These are phyloP conservation scores for Menura novaehollandiae DNA, from an alignment of 2,113 vertebrate species.

Conservation along the genomic window DNA sequence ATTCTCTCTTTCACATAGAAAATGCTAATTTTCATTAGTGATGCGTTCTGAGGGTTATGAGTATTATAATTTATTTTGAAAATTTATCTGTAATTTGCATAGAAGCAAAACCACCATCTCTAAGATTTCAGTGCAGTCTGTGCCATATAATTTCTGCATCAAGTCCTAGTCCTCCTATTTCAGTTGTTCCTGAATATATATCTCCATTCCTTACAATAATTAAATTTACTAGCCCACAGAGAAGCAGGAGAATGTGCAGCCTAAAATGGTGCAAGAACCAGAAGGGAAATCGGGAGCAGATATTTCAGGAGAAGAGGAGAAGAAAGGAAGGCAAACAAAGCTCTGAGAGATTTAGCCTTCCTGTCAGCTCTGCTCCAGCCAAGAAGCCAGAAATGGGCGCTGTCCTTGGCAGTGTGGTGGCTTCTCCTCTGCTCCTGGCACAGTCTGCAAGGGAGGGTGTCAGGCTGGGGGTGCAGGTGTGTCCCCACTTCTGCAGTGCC, in stretches of 20 bases:
- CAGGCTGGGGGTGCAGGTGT: rapidly evolving
- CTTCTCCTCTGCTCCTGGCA: neutral
- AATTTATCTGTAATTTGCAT: neutral
- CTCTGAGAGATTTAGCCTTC: neutral
- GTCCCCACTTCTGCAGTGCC: neutral
- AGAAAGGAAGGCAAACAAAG: neutral
- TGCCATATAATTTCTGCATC: neutral
- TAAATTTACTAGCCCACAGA: neutral
- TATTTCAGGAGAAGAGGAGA: neutral
- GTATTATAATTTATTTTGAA: neutral
- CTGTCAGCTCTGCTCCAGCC: neutral
- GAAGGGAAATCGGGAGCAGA: neutral
- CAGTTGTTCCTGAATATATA: neutral
- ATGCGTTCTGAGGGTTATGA: neutral
- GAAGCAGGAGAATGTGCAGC: neutral
- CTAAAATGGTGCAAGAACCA: neutral
- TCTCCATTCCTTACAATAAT: neutral
- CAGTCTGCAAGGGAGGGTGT: neutral
- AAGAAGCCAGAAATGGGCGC: neutral
- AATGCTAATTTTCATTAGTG: neutral
- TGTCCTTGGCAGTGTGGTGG: neutral
- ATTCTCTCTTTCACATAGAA: neutral
- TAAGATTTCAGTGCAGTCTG: neutral
- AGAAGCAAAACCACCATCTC: neutral
- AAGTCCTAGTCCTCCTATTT: neutral